Evolutionary conservation across 2,113 vertebrate genomes (phyloP).

Genomic region (Trinectes maculatus): DNA sequence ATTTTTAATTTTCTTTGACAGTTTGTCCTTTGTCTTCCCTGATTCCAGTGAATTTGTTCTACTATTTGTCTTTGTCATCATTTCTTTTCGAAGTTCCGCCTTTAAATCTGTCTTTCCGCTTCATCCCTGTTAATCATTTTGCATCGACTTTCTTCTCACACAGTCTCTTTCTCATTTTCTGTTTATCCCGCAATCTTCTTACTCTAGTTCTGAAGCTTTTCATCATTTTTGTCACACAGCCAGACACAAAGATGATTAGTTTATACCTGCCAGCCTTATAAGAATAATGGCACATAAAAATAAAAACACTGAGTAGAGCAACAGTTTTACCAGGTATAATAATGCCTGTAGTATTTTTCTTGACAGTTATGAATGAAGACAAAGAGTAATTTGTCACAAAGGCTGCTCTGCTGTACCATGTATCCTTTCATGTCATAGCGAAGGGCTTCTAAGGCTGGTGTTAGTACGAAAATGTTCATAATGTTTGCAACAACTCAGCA

Average conservation of each 20-base stretch:
- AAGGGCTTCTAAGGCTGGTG: neutral
- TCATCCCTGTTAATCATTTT: neutral
- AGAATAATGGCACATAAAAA: too few species aligned
- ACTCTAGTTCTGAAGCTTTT: neutral
- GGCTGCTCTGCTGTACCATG: neutral
- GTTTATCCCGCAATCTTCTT: neutral
- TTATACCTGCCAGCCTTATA: neutral
- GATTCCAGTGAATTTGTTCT: constrained; percentile 31
- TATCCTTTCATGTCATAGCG: neutral
- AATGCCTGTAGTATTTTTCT: neutral
- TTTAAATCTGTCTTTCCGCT: constrained; percentile 16
- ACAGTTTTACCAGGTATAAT: neutral
- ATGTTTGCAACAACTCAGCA: neutral
- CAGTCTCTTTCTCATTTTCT: neutral
- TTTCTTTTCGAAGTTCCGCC: constrained; percentile 1
- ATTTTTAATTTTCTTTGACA: neutral
- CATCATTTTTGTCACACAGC: neutral
- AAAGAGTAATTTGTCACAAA: neutral
- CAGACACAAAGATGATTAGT: neutral
- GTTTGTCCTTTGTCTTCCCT: constrained; percentile 18
- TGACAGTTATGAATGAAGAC: neutral
- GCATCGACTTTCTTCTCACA: neutral
- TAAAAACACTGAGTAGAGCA: neutral
- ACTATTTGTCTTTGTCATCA: constrained; percentile 18
- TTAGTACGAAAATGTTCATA: neutral